Conservation (phyloP, 2,797 vertebrate species). For the Psittacula echo region DNA sequence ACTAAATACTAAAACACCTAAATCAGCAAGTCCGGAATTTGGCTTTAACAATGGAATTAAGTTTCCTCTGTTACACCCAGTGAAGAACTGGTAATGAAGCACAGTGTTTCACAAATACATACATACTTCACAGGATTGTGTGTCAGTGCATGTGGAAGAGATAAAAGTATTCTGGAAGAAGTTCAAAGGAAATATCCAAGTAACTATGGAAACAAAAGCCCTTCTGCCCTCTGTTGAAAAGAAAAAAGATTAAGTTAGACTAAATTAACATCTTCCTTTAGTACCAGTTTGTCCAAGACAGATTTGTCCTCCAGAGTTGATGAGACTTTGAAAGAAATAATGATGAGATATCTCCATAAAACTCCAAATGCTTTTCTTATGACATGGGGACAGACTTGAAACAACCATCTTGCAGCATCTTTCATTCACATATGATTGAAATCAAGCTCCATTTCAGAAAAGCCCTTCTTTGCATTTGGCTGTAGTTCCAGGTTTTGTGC, state of each 20-base stretch:
- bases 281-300: not conserved
- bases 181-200: slow-evolving; percentile 48
- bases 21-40: slow-evolving; percentile 26
- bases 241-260: not conserved
- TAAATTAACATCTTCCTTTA: slow-evolving; percentile 20
- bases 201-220: slow-evolving; percentile 24
- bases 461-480: not conserved
- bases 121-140: not conserved
- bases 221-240: not conserved
- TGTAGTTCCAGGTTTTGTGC: not conserved
- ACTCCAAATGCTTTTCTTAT: slow-evolving; percentile 27
- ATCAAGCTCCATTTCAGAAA: slow-evolving; percentile 27
- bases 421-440: slow-evolving; percentile 47
- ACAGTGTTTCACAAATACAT: slow-evolving; percentile 22
- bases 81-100: slow-evolving; percentile 24
- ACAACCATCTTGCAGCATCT: not conserved
- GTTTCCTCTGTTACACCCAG: slow-evolving; percentile 24
- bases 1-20: not conserved
- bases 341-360: slow-evolving; percentile 7
- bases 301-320: slow-evolving; percentile 11
- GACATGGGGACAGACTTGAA: slow-evolving; percentile 7
- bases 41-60: not conserved
- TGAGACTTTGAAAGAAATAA: slow-evolving; percentile 31
- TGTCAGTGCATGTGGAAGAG: slow-evolving; percentile 53
- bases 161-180: slow-evolving; percentile 52